Conservation (phyloP, 2,888 invertebrate genomes). For the Dolomedes plantarius region DNA sequence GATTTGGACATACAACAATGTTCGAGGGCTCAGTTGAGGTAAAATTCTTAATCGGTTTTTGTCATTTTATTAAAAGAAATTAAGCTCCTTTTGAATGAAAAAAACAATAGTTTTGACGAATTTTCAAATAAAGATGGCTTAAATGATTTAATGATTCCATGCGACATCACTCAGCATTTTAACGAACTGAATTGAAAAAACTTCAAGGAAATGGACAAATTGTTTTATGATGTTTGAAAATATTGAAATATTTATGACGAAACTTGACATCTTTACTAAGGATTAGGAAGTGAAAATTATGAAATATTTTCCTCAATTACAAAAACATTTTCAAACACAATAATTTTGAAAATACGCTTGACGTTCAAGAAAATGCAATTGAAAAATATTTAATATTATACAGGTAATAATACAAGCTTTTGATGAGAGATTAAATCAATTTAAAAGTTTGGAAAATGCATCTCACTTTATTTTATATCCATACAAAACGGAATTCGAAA, state of each 20-base stretch:
- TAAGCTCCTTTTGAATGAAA: not conserved
- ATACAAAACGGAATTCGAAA: constrained; percentile 11
- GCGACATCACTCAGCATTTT: not conserved
- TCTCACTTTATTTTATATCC: constrained; percentile 36
- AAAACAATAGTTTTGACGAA: not conserved
- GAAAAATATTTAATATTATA: not conserved
- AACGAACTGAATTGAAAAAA: not conserved
- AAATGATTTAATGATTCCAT: constrained; percentile 28
- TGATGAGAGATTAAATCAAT: constrained; percentile 19
- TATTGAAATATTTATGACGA: constrained; percentile 6
- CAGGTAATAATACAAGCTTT: constrained; percentile 12
- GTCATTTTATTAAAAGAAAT: not conserved
- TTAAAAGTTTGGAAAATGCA: constrained; percentile 20
- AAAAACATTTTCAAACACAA: constrained; percentile 35
- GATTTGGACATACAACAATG: constrained; percentile 32
- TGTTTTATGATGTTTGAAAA: not conserved
- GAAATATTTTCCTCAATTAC: constrained; percentile 34
- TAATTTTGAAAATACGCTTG: constrained; percentile 24
- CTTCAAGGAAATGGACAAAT: not conserved
- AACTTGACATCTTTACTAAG: not conserved
- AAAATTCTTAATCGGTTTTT: not conserved
- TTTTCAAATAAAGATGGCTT: constrained; percentile 20
- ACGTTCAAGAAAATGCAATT: constrained; percentile 21
- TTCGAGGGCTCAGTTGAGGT: not conserved
- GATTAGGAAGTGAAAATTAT: constrained; percentile 34